Percentiles rank a stretch among this genome's conserved stretches.
Evolutionary conservation across 1,140 invertebrate genomes (phyloP).

Genomic region (Lepidurus couesii): DNA sequence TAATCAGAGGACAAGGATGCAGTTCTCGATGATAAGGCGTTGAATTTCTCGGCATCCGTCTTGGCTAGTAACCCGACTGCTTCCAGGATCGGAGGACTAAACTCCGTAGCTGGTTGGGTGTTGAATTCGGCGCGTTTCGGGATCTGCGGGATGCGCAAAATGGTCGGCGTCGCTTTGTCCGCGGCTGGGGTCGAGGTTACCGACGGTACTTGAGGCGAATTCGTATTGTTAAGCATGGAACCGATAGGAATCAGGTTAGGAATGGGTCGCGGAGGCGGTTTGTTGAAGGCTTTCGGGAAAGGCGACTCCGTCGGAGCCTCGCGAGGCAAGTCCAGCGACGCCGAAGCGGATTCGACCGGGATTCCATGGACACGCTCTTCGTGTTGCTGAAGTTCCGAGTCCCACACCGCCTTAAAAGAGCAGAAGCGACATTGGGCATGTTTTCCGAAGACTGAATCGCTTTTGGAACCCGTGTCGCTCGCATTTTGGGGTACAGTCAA

Average conservation of each 20-base stretch:
- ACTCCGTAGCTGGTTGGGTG: background rate
- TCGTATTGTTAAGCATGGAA: background rate
- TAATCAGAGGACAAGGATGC: background rate
- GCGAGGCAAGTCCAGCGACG: conserved; percentile 44
- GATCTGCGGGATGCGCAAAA: conserved; percentile 32
- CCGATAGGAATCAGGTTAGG: conserved; percentile 63
- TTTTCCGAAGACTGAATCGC: background rate
- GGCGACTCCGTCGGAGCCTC: conserved; percentile 23
- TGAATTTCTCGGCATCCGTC: background rate
- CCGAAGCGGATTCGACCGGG: conserved; percentile 44
- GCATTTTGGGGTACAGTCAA: conserved; percentile 21
- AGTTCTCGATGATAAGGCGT: background rate
- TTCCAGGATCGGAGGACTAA: conserved; percentile 28
- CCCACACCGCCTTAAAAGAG: conserved; percentile 51
- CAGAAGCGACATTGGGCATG: conserved; percentile 48
- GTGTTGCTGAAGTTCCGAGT: conserved; percentile 52
- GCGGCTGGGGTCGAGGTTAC: background rate
- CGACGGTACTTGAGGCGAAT: background rate
- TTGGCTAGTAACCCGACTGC: conserved; percentile 31
- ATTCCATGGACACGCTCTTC: conserved; percentile 49
- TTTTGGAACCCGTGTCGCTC: conserved; percentile 30
- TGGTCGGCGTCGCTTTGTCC: conserved; percentile 21
- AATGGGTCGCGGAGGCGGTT: conserved; percentile 55
- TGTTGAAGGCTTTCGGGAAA: conserved; percentile 40
- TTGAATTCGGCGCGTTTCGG: conserved; percentile 24